These are phyloP conservation scores for Oreortyx pictus DNA, from an alignment of 2,797 vertebrate genomes.

Conservation along the genomic window DNA sequence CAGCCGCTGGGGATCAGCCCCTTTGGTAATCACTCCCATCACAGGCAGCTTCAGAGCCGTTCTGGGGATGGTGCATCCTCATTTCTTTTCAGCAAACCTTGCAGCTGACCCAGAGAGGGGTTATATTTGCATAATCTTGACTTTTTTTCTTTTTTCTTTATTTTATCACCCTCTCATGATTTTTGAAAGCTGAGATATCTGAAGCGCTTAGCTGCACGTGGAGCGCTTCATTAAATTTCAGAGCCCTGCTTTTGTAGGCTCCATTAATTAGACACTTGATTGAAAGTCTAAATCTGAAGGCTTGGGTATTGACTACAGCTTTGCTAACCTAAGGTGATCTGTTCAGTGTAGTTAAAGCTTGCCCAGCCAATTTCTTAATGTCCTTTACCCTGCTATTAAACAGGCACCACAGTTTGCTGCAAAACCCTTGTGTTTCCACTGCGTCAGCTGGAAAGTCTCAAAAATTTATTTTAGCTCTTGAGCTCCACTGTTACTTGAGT, in stretches of 20 bases:
- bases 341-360: conserved; percentile 20
- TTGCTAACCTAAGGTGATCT: conserved; percentile 45
- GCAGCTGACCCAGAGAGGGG: neutral
- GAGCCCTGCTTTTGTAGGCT: conserved; percentile 21
- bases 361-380: neutral
- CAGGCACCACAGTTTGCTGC: conserved; percentile 3
- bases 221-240: conserved; percentile 63
- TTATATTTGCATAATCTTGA: conserved; percentile 30
- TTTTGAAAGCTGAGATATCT: conserved; percentile 44
- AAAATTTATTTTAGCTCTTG: neutral
- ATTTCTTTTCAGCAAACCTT: neutral
- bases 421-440: neutral
- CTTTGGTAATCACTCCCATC: neutral
- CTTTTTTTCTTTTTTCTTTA: neutral
- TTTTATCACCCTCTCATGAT: neutral
- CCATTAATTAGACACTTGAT: conserved; percentile 62
- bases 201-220: neutral
- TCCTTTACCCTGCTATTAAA: conserved; percentile 9
- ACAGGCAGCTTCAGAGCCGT: neutral
- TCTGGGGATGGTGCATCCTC: neutral
- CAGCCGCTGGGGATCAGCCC: neutral
- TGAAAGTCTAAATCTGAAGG: conserved; percentile 56
- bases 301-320: conserved; percentile 27
- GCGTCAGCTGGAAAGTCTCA: neutral
- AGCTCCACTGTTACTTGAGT: neutral